Percentiles rank a stretch among this genome's conserved stretches.
Conservation (phyloP, 1,140 invertebrate genomes). For the Uloborus diversus region DNA sequence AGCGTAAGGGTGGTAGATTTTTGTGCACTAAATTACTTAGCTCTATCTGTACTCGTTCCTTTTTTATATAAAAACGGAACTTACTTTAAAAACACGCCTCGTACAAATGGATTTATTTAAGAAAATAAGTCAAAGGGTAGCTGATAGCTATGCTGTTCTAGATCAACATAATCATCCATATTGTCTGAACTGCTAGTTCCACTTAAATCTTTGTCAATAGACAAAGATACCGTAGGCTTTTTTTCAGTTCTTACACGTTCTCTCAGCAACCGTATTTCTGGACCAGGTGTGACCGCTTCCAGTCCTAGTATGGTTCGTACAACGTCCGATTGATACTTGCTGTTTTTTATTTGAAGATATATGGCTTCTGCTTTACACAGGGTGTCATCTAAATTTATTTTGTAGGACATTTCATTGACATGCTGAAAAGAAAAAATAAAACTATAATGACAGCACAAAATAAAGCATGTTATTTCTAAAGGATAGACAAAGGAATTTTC, state of each 20-base stretch:
- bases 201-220: not conserved
- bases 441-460: conserved; percentile 55
- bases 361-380: conserved; percentile 89
- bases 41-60: too few relatives aligned
- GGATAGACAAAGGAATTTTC: conserved; percentile 16
- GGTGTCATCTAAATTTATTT: conserved; percentile 81
- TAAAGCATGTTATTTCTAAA: conserved; percentile 41
- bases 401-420: conserved; percentile 89
- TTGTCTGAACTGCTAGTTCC: conserved; percentile 31
- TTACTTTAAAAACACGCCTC: too few relatives aligned
- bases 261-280: not conserved
- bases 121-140: conserved; percentile 36
- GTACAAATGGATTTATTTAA: too few relatives aligned
- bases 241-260: not conserved
- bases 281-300: not conserved
- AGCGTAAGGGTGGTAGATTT: too few relatives aligned
- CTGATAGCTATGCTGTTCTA: conserved; percentile 41
- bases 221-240: not conserved
- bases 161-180: conserved; percentile 39
- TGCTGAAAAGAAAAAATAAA: conserved; percentile 74
- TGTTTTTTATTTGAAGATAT: conserved; percentile 79
- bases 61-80: too few relatives aligned
- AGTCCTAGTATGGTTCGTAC: conserved; percentile 51
- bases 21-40: too few relatives aligned
- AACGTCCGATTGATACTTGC: conserved; percentile 58